These are phyloP conservation scores for Porphyrio hochstetteri DNA, from an alignment of 2,113 vertebrate species.

Conservation along the genomic window DNA sequence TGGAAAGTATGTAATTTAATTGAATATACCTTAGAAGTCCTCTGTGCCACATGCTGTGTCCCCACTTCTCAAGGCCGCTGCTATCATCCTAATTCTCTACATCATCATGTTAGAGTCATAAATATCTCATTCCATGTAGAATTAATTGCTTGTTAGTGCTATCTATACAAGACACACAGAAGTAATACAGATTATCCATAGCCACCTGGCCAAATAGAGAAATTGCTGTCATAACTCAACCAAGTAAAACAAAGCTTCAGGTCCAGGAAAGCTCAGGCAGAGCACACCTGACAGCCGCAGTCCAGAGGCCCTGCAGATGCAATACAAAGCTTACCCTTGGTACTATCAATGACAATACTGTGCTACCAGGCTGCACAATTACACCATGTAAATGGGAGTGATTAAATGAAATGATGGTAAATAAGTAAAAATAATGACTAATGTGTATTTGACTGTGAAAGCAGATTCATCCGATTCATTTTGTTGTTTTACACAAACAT, in stretches of 20 bases:
- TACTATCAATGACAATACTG: neutral
- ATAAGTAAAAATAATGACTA: neutral
- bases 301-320: neutral
- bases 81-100: neutral
- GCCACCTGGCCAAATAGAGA: neutral
- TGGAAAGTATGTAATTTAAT: neutral
- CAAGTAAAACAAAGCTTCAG: neutral
- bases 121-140: neutral
- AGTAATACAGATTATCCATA: neutral
- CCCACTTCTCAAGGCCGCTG: neutral
- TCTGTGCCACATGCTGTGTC: rapidly evolving
- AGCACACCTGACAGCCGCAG: neutral
- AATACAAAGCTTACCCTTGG: neutral
- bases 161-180: neutral
- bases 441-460: neutral
- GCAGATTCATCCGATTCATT: neutral
- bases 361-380: neutral
- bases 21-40: neutral
- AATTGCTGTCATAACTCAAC: neutral
- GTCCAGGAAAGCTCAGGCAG: neutral
- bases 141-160: neutral
- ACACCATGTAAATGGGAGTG: neutral
- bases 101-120: neutral
- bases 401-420: neutral
- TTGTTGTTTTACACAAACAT: neutral